These are phyloP conservation scores for Poicephalus gulielmi DNA, from an alignment of 2,113 vertebrate genomes.

Conservation along the genomic window DNA sequence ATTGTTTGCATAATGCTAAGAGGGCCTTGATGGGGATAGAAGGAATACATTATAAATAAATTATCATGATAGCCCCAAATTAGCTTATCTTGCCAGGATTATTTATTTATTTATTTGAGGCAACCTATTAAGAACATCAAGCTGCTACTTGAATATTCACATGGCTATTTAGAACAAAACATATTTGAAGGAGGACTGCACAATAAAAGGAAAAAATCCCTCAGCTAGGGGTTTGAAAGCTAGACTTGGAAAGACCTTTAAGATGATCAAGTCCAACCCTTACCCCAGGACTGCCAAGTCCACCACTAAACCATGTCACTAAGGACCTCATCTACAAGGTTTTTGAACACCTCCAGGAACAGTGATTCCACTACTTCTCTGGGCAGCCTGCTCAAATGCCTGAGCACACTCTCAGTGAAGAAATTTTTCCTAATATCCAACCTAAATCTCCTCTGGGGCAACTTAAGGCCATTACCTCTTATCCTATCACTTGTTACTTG, in stretches of 20 bases:
- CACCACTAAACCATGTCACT: background rate
- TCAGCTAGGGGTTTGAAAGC: no score
- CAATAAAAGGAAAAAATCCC: background rate
- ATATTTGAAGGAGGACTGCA: background rate
- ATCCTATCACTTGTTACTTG: background rate
- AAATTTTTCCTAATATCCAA: background rate
- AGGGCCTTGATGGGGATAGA: background rate
- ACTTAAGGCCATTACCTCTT: background rate
- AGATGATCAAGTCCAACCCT: background rate
- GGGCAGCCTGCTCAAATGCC: background rate
- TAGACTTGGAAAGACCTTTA: background rate
- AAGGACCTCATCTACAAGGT: background rate
- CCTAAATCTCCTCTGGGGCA: background rate
- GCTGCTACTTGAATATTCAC: background rate
- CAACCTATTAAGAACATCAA: background rate
- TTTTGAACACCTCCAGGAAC: background rate
- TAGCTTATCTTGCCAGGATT: background rate
- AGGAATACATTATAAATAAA: constrained; percentile 13
- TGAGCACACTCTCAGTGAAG: background rate
- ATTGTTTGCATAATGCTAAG: background rate
- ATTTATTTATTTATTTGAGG: background rate
- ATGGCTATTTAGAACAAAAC: background rate
- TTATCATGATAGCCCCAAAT: background rate
- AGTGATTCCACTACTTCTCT: background rate
- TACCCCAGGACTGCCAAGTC: background rate